Conservation (phyloP, 2,888 invertebrate genomes). For the Phania funesta region DNA sequence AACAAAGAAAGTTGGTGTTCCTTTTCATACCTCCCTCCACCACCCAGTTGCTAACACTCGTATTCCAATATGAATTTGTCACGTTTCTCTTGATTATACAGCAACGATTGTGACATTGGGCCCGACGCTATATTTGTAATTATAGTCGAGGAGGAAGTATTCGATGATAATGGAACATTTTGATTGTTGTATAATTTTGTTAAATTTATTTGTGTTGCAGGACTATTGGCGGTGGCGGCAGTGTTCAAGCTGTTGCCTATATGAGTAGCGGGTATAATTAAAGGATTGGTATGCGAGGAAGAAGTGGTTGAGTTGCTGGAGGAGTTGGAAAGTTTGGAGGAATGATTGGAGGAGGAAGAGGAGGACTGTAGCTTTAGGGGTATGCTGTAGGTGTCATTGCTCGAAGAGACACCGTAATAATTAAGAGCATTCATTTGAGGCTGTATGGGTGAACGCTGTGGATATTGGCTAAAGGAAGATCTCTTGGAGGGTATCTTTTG, state of each 20-base stretch:
- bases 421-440: constrained; percentile 58
- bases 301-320: constrained; percentile 67
- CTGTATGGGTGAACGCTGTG: constrained; percentile 65
- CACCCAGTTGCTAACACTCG: constrained; percentile 77
- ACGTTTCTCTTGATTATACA: constrained; percentile 68
- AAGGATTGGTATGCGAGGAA: constrained; percentile 55
- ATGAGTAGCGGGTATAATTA: constrained; percentile 47
- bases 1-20: not conserved
- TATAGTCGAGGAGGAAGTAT: constrained; percentile 41
- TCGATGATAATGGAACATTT: constrained; percentile 24
- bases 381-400: constrained; percentile 57
- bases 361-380: constrained; percentile 59
- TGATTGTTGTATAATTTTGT: constrained; percentile 63
- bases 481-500: constrained; percentile 54
- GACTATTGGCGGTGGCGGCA: constrained; percentile 68
- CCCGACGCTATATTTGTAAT: constrained; percentile 20
- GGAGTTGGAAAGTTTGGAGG: constrained; percentile 66
- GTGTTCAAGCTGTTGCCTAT: constrained; percentile 1
- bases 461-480: constrained; percentile 53
- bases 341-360: constrained; percentile 61
- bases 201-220: constrained; percentile 66
- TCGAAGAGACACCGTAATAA: constrained; percentile 57
- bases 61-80: constrained; percentile 78
- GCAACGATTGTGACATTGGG: constrained; percentile 25
- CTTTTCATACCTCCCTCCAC: not conserved